A percentile compares a stretch with the other conserved stretches of the same genome.
phyloP scores from a whole-genome alignment of 1,140 invertebrate genomes.

The Yoshiicerus persimilis region DNA sequence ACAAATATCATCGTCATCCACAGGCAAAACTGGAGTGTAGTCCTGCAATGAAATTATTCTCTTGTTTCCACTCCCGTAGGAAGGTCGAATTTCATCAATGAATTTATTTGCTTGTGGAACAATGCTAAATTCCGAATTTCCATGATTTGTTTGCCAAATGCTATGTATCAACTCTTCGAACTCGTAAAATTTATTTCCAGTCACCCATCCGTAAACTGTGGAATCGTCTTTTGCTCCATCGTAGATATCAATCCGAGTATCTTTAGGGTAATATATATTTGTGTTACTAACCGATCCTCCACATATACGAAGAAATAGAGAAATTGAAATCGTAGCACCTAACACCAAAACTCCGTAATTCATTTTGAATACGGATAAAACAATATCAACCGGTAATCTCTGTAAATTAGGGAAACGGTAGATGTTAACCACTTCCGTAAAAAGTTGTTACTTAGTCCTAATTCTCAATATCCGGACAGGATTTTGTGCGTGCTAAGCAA shows the following conservation, averaged over 20 bases:
- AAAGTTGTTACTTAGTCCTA: too few relatives aligned
- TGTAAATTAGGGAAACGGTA: too few relatives aligned
- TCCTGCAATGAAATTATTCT: background rate
- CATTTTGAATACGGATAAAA: background rate
- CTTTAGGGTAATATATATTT: background rate
- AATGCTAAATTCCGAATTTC: background rate
- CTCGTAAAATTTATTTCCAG: background rate
- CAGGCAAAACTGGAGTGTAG: background rate
- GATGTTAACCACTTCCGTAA: too few relatives aligned
- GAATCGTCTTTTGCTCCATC: background rate
- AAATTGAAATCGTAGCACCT: slow-evolving; percentile 30
- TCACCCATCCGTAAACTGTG: background rate
- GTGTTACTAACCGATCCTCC: background rate
- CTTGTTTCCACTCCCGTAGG: background rate
- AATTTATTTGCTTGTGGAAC: background rate
- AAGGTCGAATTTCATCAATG: background rate
- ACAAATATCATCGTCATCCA: background rate
- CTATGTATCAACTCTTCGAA: background rate
- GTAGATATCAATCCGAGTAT: background rate
- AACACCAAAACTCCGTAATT: slow-evolving; percentile 39
- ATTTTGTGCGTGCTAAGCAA: too few relatives aligned
- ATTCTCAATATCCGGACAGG: too few relatives aligned
- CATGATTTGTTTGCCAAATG: background rate
- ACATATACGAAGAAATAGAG: slow-evolving; percentile 29
- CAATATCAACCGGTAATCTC: background rate